phyloP scores from a whole-genome alignment of 2,797 vertebrate species.

The Scolopax bukidnonensis region DNA sequence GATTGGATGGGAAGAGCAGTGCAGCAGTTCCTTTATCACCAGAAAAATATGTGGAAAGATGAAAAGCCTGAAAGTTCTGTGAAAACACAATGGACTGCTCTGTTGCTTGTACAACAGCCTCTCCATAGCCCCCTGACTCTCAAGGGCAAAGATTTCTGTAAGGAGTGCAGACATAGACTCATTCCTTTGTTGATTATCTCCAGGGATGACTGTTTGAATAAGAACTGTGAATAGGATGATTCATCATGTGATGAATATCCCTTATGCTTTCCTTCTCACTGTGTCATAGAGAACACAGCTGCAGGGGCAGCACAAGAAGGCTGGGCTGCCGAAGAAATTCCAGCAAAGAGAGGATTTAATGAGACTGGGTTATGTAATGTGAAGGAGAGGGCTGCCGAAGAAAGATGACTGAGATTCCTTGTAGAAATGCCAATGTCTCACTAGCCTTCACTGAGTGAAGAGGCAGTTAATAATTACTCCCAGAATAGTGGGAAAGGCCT shows the following conservation, averaged over 20 bases:
- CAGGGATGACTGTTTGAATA: conserved; percentile 24
- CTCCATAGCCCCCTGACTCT: neutral
- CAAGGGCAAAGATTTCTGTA: conserved; percentile 34
- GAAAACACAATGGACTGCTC: conserved; percentile 23
- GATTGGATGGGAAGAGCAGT: neutral
- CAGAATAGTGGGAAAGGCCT: neutral
- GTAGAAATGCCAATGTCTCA: neutral
- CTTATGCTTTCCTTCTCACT: conserved; percentile 18
- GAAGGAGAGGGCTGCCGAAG: neutral
- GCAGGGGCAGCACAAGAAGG: neutral
- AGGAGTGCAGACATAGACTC: neutral
- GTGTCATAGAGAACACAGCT: conserved; percentile 30
- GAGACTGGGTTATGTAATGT: neutral
- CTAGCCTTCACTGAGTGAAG: neutral
- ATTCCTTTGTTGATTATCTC: conserved; percentile 35
- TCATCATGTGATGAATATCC: conserved; percentile 50
- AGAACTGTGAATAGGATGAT: conserved; percentile 48
- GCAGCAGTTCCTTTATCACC: neutral
- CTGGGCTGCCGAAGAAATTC: neutral
- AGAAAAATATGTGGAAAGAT: conserved; percentile 43
- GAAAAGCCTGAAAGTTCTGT: conserved; percentile 7
- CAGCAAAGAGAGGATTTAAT: neutral
- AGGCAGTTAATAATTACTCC: neutral
- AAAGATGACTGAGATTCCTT: neutral
- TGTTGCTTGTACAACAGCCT: conserved; percentile 15